Base-by-base conservation (phyloP, 2,888 invertebrate genomes). In the Drymonia ruficornis region DNA sequence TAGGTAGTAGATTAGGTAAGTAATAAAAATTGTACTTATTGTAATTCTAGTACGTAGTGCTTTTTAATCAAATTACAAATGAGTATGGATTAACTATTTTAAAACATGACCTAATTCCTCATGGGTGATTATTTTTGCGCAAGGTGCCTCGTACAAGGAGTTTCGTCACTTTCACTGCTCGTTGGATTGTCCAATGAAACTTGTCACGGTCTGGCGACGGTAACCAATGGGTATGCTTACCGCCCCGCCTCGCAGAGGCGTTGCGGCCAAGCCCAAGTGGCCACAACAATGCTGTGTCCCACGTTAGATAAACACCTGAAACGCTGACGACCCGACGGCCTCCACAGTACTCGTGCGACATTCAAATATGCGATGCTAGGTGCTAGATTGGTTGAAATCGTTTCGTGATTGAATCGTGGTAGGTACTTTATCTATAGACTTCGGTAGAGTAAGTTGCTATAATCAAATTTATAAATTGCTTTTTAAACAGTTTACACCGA, bases 91-190 rank as follows among this genome's bases (percentile, higher is more conserved):
- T 28, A 28, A 28, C 31, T 11, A 5, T 43, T 44, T 23, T 63
- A 52, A 49, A 50, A 53, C 55, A 51, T 71, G 72, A 74, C 77
- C 78, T 74, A 79, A 78, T 77, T 74, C 65, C 71, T 70, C 69
- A 72, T 73, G 67, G 73, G 66, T 76, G 31, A 55, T 34, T 58
- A 73, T 78, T 78, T 84, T 84, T 81, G 80, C 82, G 78, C 83
- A 87, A 86, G 82, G 86, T 86, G 86, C 72, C 78, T 69, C 76
- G 75, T 79, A 74, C 79, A 85, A 78, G 81, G 77, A 83, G 69
- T 82, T 83, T 85, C 81, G 83, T 87, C 87, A 90, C 89, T 89
- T 89, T 91, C 89, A 87, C 87, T 86, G 81, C 76, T 81, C 75
- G 81, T 81, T 71, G 81, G 74, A 78, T 84, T 89, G 88, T 89